Conservation (phyloP, 1,140 invertebrate species). For the Danaus melanippus region DNA sequence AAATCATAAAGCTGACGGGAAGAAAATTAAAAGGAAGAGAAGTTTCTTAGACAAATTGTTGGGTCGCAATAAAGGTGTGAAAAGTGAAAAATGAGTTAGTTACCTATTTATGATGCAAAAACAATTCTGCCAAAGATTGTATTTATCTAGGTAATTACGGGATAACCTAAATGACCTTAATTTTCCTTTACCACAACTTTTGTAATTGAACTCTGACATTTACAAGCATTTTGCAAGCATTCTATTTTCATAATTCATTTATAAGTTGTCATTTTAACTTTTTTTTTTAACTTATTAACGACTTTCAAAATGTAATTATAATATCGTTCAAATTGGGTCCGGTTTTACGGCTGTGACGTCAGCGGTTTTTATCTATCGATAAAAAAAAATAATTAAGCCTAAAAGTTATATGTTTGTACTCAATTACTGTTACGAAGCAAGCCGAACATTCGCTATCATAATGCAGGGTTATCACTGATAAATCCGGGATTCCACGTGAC, state of each 20-base stretch:
- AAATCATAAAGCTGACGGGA: constrained; percentile 38
- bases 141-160: constrained; percentile 2
- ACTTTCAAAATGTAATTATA: no score
- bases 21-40: constrained; percentile 61
- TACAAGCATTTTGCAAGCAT: no score
- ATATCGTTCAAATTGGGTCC: constrained; percentile 29
- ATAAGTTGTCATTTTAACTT: no score
- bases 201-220: no score
- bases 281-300: no score
- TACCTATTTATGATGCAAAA: constrained; percentile 3
- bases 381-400: constrained; percentile 13
- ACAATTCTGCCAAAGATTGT: constrained; percentile 54
- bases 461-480: constrained; percentile 67
- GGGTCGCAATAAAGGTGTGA: constrained; percentile 52
- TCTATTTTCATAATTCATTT: no score
- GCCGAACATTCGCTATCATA: constrained; percentile 47
- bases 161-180: not conserved
- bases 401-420: no score
- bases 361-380: constrained; percentile 45
- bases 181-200: no score
- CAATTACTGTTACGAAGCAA: constrained; percentile 7
- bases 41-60: constrained; percentile 64
- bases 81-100: constrained; percentile 33
- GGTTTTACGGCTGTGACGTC: constrained; percentile 40
- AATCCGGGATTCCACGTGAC: constrained; percentile 59